Evolutionary conservation across 2,797 vertebrate genomes (phyloP).

Genomic region (Acipenser ruthenus): DNA sequence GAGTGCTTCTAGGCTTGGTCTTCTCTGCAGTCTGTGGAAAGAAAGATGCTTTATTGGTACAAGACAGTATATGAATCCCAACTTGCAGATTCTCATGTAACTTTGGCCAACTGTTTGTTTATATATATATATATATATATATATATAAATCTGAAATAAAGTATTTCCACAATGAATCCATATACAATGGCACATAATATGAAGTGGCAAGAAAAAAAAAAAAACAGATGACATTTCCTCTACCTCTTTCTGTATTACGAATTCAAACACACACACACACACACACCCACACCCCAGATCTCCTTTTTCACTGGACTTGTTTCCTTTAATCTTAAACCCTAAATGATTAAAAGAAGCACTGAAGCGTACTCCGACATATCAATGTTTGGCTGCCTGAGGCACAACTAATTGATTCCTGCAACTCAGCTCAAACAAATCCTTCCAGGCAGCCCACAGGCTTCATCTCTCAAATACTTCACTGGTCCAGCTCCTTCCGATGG

Average conservation of each 20-base stretch:
- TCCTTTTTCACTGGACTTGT: slow-evolving; percentile 2
- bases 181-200: too few species aligned
- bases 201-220: not conserved
- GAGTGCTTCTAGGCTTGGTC: slow-evolving; percentile 67
- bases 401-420: slow-evolving; percentile 21
- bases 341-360: slow-evolving; percentile 23
- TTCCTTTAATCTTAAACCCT: slow-evolving; percentile 17
- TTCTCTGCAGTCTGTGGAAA: slow-evolving; percentile 69
- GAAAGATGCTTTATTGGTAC: slow-evolving; percentile 27
- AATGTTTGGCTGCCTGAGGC: slow-evolving; percentile 21
- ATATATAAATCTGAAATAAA: too few species aligned
- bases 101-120: too few species aligned
- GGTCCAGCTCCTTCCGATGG: not conserved
- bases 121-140: too few species aligned
- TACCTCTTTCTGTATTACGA: not conserved
- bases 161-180: too few species aligned
- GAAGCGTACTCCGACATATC: slow-evolving; percentile 22
- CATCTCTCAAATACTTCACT: slow-evolving; percentile 1
- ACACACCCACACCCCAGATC: not conserved
- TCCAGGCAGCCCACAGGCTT: not conserved
- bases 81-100: too few species aligned
- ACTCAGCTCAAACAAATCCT: slow-evolving; percentile 4
- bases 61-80: too few species aligned
- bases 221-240: not conserved
- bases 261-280: not conserved